Conservation (phyloP, 2,888 invertebrate genomes). For the Aporophyla nigra region DNA sequence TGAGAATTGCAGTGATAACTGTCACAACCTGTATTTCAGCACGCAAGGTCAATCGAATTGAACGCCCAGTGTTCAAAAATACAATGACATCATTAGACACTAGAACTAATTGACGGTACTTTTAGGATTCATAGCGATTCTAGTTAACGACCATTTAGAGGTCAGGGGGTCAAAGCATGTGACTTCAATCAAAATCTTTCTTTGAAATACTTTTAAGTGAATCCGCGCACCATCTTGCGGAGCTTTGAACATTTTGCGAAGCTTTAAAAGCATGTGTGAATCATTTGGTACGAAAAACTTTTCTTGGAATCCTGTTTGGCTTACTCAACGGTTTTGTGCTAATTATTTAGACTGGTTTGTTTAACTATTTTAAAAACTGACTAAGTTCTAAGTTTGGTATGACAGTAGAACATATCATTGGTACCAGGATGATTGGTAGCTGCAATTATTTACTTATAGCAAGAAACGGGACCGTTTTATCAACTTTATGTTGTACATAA, state of each 20-base stretch:
- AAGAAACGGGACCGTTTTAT: not conserved
- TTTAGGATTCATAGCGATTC: conserved; percentile 53
- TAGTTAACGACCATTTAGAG: conserved; percentile 35
- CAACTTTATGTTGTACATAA: no score
- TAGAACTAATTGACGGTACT: conserved; percentile 61
- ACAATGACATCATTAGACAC: conserved; percentile 74
- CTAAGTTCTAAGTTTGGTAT: conserved; percentile 2
- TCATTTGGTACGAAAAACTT: conserved; percentile 34
- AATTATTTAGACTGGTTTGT: conserved; percentile 19
- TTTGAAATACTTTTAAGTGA: conserved; percentile 17
- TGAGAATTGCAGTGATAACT: conserved; percentile 75
- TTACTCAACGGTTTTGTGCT: conserved; percentile 50
- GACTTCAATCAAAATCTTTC: conserved; percentile 27
- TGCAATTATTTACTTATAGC: not conserved
- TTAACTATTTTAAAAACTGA: conserved; percentile 39
- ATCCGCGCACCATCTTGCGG: not conserved
- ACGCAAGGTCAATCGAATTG: conserved; percentile 78
- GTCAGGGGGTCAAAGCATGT: conserved; percentile 41
- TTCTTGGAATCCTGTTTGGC: conserved; percentile 47
- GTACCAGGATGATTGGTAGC: not conserved
- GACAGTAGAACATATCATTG: not conserved
- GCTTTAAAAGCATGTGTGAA: conserved; percentile 38
- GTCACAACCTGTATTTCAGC: conserved; percentile 73
- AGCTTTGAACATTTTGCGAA: not conserved
- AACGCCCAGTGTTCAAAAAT: conserved; percentile 61